Evolutionary conservation across 1,140 invertebrate genomes (phyloP), one percentile per base, ranked within the genome.

Genomic region (Zaprionus taronus): DNA sequence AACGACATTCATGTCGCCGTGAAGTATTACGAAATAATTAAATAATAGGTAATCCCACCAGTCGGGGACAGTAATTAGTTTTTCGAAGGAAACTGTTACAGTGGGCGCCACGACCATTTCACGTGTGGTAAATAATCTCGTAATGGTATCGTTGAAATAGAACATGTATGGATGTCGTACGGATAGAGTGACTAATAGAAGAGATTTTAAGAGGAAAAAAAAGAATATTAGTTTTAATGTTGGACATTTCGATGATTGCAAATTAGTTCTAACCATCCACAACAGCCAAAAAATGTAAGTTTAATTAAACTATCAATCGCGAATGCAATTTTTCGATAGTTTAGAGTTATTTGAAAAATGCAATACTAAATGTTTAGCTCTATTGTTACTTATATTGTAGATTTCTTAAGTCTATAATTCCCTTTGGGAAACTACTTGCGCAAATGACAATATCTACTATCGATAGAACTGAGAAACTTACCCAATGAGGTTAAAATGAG

Each of bases 111-210:
- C 60, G 0, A 72, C 53, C 55, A 90, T 49, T 9, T 86, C 80
- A 2, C 84, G 77, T 12, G 41, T 60, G 3, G 76, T 71, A 14
- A 92, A 92, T 2, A 91, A 71, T 24, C 72, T 80, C 15, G 82
- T 80, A 22, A 92, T 81, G 2, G 82, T 86, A 36, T 90, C 79
- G 26, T 91, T 92, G 6, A 92, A 90, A 26, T 90, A 92, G 47
- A 91, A 92, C 91, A 92, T 92, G 9, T 91, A 91, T 0, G 81
- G 67, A 31, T 92, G 78, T 0, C 87, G 87, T 6, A 89, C 79
- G 1, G 91, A 86, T 1, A 89, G 57, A 0, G 84, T 80, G 1
- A 92, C 91, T 90, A 7, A 28, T 24, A 0, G 22, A 15, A 12
- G 20, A 58, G 20, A 68, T 62, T 2, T 17, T 26, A 6, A 15